Percentiles rank a stretch among this genome's conserved stretches.
Evolutionary conservation across 2,888 invertebrate species (phyloP).

Genomic region (Melanargia galathea): DNA sequence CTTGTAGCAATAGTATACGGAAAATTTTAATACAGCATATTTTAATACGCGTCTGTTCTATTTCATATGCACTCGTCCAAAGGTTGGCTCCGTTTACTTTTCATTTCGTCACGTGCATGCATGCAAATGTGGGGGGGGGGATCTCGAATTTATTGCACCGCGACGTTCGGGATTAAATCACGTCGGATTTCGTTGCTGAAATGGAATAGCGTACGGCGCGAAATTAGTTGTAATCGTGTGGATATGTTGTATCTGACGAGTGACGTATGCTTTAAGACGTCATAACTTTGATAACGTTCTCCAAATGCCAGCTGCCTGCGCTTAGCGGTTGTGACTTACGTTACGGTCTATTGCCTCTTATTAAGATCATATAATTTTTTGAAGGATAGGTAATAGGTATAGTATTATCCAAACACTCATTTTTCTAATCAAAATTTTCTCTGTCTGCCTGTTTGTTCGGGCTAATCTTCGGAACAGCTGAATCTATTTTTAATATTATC

Average conservation of each 20-base stretch:
- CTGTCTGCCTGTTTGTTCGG: neutral
- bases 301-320: too few species aligned
- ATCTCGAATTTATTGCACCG: constrained; percentile 37
- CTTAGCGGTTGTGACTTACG: too few species aligned
- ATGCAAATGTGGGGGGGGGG: constrained; percentile 35
- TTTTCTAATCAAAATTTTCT: neutral
- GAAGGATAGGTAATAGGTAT: too few species aligned
- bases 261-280: constrained; percentile 9
- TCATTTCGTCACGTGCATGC: constrained; percentile 51
- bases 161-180: constrained; percentile 37
- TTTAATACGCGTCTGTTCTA: constrained; percentile 12
- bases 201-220: constrained; percentile 17
- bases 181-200: constrained; percentile 22
- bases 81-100: constrained; percentile 55
- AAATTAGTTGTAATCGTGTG: constrained; percentile 22
- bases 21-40: constrained; percentile 9
- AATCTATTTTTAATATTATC: too few species aligned
- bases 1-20: neutral
- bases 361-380: too few species aligned
- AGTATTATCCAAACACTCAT: too few species aligned
- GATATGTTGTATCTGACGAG: constrained; percentile 9
- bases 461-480: too few species aligned
- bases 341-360: too few species aligned
- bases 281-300: too few species aligned
- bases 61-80: constrained; percentile 16